Conservation (phyloP, 2,113 vertebrate species). For the Pyrgilauda ruficollis region DNA sequence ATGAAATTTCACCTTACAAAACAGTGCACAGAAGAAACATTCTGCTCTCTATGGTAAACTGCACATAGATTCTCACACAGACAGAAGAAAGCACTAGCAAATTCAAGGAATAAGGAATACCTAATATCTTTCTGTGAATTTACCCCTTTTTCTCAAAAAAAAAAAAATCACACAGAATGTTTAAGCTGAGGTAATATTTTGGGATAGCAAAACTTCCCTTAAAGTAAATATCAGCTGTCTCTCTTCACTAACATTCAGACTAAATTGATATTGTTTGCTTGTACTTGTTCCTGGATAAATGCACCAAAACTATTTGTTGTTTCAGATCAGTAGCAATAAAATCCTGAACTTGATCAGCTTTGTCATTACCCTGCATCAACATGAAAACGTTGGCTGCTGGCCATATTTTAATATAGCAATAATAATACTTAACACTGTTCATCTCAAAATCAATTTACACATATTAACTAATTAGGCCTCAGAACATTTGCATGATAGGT, state of each 20-base stretch:
- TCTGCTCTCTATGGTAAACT: background rate
- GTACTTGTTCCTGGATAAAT: background rate
- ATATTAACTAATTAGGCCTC: constrained; percentile 60
- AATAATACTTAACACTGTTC: constrained; percentile 61
- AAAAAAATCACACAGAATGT: background rate
- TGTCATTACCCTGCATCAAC: constrained; percentile 41
- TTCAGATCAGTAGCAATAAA: constrained; percentile 29
- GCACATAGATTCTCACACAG: background rate
- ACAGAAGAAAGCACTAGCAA: background rate
- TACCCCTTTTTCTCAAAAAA: background rate
- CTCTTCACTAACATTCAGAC: background rate
- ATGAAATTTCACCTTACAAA: background rate
- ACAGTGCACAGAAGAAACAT: background rate
- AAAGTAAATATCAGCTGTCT: background rate
- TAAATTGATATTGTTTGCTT: background rate
- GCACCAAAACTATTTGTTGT: background rate
- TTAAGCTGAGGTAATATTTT: background rate
- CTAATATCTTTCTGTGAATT: background rate
- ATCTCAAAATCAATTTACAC: constrained; percentile 63
- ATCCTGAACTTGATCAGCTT: constrained; percentile 23
- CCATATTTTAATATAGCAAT: constrained; percentile 60
- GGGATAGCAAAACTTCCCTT: background rate
- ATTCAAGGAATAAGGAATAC: background rate
- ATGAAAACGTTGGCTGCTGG: constrained; percentile 47
- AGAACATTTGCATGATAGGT: constrained; percentile 53